phyloP scores from a whole-genome alignment of 2,113 vertebrate genomes.

The Hippoglossus stenolepis region DNA sequence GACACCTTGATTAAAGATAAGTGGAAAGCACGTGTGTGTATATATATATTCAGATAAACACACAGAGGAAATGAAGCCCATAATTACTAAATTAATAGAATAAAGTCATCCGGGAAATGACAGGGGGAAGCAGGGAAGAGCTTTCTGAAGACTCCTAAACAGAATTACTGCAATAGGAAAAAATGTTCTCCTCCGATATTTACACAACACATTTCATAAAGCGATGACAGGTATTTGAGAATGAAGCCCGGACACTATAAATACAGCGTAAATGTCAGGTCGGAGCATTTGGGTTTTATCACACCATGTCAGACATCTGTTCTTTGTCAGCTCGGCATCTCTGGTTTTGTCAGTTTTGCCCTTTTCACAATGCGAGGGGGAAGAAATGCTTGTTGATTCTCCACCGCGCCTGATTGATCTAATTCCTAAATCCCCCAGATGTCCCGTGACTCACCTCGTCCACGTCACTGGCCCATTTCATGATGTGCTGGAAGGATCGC shows the following conservation, averaged over 20 bases:
- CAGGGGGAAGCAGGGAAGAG: slow-evolving; percentile 24
- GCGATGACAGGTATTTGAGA: slow-evolving; percentile 23
- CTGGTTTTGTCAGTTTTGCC: slow-evolving; percentile 7
- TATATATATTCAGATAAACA: slow-evolving; percentile 36
- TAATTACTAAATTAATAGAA: slow-evolving; percentile 55
- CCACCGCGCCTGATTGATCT: slow-evolving; percentile 5
- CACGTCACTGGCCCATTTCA: slow-evolving; percentile 99
- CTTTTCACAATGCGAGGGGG: background rate
- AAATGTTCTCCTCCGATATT: background rate
- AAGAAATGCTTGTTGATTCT: slow-evolving; percentile 1
- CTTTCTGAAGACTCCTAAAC: background rate
- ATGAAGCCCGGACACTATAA: slow-evolving; percentile 13
- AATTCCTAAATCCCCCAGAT: slow-evolving; percentile 16
- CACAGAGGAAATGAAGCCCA: slow-evolving; percentile 55
- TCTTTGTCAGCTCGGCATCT: slow-evolving; percentile 1
- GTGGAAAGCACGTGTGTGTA: slow-evolving; percentile 34
- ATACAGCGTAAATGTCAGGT: slow-evolving; percentile 1
- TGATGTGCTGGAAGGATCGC: slow-evolving; percentile 97
- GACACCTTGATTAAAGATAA: slow-evolving; percentile 48
- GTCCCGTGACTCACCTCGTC: slow-evolving; percentile 88
- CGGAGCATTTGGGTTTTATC: slow-evolving; percentile 34
- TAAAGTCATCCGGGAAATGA: slow-evolving; percentile 49
- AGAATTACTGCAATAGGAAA: slow-evolving; percentile 13
- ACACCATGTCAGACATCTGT: slow-evolving; percentile 22
- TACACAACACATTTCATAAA: slow-evolving; percentile 1